Base-by-base conservation (phyloP, 2,888 invertebrate genomes). In the Chrysomela aeneicollis region DNA sequence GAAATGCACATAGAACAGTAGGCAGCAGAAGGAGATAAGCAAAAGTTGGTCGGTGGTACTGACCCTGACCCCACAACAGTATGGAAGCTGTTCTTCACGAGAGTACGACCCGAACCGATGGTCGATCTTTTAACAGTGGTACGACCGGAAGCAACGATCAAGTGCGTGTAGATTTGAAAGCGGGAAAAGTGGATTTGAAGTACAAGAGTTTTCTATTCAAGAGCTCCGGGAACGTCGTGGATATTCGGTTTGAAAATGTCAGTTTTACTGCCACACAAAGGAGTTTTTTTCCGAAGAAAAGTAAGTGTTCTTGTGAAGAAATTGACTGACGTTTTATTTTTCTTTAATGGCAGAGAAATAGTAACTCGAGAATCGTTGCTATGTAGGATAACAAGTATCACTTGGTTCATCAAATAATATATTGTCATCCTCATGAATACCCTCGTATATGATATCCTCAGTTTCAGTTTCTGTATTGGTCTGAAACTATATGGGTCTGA, bases 201-300 rank as follows among this genome's bases (percentile, higher is more conserved):
- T 46, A 18, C 18, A 35, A 35, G 2, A 53, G 18, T 17, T 22
- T 26, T 26, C 50, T 4, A 0, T 35, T 35, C 35, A 18, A 46
- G 22, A 9, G 47, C 0, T 18, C 18, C 0, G 50, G 21, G n/a
- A 54, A 66, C 17, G 58, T 80, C 0, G 74, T 92, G 35, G 91
- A 93, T 77, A 88, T 94, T 68, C 86, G 87, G 71, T 93, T 93
- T 80, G 88, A 89, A 64, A 88, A 92, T 76, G 86, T 94, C 68
- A 87, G 87, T 0, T 92, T 90, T 76, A 90, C 87, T 0, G 93
- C 92, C 17, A 87, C 87, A 37, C 83, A 91, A 64, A 93, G 92
- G 70, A 92, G 61, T 17, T 35, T 74, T n/a, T 68, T 73, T 12
- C 60, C 52, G 8, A 68, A 66, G 53, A 62, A 60, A 52, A 64